phyloP scores from a whole-genome alignment of 2,113 vertebrate species.

The Triplophysa dalaica region DNA sequence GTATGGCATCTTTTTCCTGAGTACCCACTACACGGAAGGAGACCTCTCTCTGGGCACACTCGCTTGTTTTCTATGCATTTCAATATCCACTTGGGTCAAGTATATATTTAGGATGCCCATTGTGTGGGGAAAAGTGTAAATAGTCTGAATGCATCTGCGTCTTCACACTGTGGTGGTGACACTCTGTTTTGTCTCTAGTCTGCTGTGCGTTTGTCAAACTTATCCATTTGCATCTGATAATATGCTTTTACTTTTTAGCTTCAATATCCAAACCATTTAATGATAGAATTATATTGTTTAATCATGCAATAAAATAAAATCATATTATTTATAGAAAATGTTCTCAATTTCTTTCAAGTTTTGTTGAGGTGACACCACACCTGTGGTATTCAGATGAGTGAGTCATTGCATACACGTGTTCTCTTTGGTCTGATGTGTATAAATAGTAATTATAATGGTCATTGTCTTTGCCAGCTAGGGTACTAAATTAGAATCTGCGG shows the following conservation, averaged over 20 bases:
- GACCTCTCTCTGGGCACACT: background rate
- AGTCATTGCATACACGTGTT: background rate
- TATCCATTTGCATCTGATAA: no score
- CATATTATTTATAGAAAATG: no score
- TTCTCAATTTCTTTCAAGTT: no score
- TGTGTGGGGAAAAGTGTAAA: background rate
- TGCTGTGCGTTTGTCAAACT: no score
- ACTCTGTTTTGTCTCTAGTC: no score
- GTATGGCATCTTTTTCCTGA: conserved; percentile 22
- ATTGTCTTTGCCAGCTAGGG: background rate
- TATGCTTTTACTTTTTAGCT: background rate
- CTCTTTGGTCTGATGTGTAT: background rate
- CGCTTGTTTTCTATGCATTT: conserved; percentile 41
- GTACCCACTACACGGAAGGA: conserved; percentile 8
- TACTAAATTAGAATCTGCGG: background rate
- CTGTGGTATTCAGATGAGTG: background rate
- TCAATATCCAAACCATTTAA: background rate
- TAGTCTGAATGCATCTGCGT: background rate
- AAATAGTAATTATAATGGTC: background rate
- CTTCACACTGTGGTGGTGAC: no score
- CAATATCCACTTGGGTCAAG: conserved; percentile 19
- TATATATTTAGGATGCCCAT: background rate
- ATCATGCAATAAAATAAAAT: no score
- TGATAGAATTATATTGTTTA: no score
- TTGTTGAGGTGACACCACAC: background rate